A percentile compares a stretch with the other conserved stretches of the same genome.
Conservation (phyloP, 2,888 invertebrate genomes). For the Thera britannica region DNA sequence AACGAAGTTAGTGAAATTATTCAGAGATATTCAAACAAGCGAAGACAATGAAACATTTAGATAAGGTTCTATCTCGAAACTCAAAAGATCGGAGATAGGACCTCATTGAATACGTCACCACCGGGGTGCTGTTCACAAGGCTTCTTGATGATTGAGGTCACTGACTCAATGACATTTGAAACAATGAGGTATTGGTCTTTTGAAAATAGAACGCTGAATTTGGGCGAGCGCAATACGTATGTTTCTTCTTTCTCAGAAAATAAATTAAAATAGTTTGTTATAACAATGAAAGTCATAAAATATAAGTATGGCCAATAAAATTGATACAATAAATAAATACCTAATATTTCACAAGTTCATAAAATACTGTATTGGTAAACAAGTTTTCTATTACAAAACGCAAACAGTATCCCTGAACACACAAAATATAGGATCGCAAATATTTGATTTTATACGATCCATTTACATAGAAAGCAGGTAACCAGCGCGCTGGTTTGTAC, state of each 20-base stretch:
- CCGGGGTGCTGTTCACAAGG: neutral
- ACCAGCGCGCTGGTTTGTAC: neutral
- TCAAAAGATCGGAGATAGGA: neutral
- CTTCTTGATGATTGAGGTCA: neutral
- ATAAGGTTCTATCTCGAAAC: neutral
- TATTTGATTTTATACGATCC: constrained; percentile 7
- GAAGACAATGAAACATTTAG: neutral
- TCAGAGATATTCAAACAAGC: neutral
- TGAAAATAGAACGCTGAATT: too few species aligned
- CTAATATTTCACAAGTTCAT: constrained; percentile 4
- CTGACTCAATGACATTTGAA: neutral
- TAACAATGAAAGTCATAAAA: neutral
- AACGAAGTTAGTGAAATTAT: neutral
- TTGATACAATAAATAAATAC: neutral
- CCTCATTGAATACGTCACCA: neutral
- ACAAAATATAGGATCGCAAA: constrained; percentile 22
- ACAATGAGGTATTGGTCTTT: neutral
- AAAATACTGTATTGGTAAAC: constrained; percentile 14
- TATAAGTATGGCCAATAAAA: neutral
- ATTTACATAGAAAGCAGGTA: constrained; percentile 11
- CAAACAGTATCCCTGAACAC: constrained; percentile 23
- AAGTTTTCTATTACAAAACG: constrained; percentile 16
- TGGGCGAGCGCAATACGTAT: too few species aligned
- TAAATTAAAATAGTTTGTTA: too few species aligned
- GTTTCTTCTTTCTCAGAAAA: too few species aligned